Percentiles rank a stretch among this genome's conserved stretches.
phyloP scores from a whole-genome alignment of 2,797 vertebrate genomes.

The Trematomus bernacchii region DNA sequence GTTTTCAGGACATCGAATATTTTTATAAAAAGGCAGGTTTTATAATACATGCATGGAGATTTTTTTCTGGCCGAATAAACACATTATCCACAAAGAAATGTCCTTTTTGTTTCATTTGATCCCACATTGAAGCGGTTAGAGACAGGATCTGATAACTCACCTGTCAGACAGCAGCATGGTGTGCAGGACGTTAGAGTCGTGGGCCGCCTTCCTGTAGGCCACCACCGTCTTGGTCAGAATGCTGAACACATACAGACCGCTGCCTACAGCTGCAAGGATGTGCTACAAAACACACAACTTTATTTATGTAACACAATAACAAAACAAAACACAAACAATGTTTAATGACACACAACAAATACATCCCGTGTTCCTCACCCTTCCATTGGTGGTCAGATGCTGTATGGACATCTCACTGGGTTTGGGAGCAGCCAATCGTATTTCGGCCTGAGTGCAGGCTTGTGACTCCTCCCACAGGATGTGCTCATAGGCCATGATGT shows the following conservation, averaged over 20 bases:
- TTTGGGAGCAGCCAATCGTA: slow-evolving; percentile 87
- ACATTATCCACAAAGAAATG: too few species aligned
- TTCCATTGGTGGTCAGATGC: slow-evolving; percentile 90
- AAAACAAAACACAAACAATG: background rate
- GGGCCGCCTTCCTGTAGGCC: slow-evolving; percentile 93
- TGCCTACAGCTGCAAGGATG: slow-evolving; percentile 93
- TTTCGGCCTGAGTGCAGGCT: slow-evolving; percentile 85
- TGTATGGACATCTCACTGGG: slow-evolving; percentile 92
- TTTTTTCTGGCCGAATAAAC: too few species aligned
- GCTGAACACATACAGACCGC: slow-evolving; percentile 94
- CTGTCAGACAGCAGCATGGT: slow-evolving; percentile 89
- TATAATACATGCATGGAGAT: too few species aligned
- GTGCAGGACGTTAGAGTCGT: slow-evolving; percentile 93
- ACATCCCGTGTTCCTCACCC: slow-evolving; percentile 80
- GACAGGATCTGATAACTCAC: slow-evolving; percentile 66
- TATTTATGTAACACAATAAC: background rate
- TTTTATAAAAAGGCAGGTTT: too few species aligned
- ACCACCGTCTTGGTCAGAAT: slow-evolving; percentile 89
- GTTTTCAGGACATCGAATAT: too few species aligned
- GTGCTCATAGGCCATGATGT: slow-evolving; percentile 87
- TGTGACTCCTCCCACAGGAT: slow-evolving; percentile 91
- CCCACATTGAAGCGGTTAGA: background rate
- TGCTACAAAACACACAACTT: slow-evolving; percentile 74
- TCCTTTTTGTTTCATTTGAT: too few species aligned
- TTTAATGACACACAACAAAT: background rate